Conservation (phyloP, 2,113 vertebrate species). For the Upupa epops region DNA sequence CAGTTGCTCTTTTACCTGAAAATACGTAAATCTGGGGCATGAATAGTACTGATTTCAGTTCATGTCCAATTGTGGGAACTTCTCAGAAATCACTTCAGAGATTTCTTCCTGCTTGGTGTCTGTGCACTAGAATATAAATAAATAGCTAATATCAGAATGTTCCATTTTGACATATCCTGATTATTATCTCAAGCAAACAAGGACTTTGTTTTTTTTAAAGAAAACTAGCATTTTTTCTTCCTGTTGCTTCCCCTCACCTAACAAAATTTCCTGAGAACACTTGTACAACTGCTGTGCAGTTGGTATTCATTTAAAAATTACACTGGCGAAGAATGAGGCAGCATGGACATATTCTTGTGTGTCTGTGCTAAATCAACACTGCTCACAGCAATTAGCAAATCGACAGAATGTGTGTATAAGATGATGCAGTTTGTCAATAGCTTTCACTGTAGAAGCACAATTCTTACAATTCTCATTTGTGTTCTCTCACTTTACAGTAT, state of each 20-base stretch:
- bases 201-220: background rate
- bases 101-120: background rate
- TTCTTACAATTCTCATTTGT: background rate
- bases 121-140: background rate
- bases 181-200: background rate
- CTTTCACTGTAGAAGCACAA: background rate
- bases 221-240: background rate
- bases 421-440: background rate
- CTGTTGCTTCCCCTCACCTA: background rate
- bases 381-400: background rate
- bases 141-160: background rate
- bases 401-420: fast-evolving
- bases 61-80: background rate
- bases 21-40: background rate
- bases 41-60: background rate
- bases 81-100: background rate
- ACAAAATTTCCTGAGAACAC: background rate
- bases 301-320: background rate
- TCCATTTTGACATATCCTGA: background rate
- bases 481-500: background rate
- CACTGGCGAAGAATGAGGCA: background rate
- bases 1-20: background rate
- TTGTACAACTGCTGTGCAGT: background rate
- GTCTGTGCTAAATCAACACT: background rate
- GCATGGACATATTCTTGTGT: background rate